phyloP scores from a whole-genome alignment of 2,888 invertebrate species.

The Nymphalis polychloros region DNA sequence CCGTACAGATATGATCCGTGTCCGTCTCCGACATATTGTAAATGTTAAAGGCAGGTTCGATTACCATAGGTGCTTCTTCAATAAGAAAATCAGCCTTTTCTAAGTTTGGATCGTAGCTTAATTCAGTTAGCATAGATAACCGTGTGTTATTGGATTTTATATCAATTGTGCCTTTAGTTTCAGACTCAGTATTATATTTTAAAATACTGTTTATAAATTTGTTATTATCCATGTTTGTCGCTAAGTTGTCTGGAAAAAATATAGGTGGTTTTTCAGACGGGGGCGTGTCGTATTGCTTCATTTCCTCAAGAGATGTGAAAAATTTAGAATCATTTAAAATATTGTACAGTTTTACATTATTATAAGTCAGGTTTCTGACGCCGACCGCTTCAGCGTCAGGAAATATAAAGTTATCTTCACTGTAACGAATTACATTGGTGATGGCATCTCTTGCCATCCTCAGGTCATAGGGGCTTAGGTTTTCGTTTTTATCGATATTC shows the following conservation, averaged over 20 bases:
- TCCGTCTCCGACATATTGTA: constrained; percentile 50
- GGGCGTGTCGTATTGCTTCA: constrained; percentile 43
- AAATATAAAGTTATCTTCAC: constrained; percentile 32
- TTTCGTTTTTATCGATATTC: constrained; percentile 44
- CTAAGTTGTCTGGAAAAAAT: constrained; percentile 45
- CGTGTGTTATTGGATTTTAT: constrained; percentile 20
- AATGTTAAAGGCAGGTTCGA: constrained; percentile 39
- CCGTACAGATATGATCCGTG: constrained; percentile 48
- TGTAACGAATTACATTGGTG: constrained; percentile 33
- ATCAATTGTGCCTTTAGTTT: constrained; percentile 26
- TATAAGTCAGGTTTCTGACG: constrained; percentile 38
- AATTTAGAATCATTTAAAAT: constrained; percentile 54
- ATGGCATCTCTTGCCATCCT: constrained; percentile 52
- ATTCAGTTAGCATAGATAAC: constrained; percentile 18
- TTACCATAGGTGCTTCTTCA: constrained; percentile 48
- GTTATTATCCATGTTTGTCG: constrained; percentile 42
- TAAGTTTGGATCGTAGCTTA: constrained; percentile 42
- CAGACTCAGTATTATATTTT: constrained; percentile 38
- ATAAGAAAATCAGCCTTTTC: constrained; percentile 58
- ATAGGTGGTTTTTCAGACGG: constrained; percentile 45
- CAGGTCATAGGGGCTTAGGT: constrained; percentile 47
- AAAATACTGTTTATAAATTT: constrained; percentile 49
- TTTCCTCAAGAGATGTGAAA: constrained; percentile 55
- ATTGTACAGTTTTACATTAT: constrained; percentile 47
- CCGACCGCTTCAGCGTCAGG: constrained; percentile 20